phyloP scores from a whole-genome alignment of 1,140 invertebrate species.

The Patella vulgata region DNA sequence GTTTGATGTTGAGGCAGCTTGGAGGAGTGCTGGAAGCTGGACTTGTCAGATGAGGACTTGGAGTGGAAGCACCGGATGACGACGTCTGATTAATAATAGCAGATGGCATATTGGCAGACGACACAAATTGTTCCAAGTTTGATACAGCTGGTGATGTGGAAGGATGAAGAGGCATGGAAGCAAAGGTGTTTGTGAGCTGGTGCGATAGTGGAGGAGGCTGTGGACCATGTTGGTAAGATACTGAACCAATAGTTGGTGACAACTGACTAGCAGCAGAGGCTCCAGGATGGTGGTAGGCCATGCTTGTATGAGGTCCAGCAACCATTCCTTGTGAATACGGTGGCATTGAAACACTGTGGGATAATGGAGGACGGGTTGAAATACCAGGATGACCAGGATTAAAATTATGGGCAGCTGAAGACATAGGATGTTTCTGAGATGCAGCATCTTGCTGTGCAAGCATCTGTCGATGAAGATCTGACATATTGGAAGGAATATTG shows the following conservation, averaged over 20 bases:
- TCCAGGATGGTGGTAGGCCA: too few species aligned
- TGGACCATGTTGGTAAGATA: neutral
- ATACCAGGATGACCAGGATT: too few species aligned
- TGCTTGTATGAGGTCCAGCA: too few species aligned
- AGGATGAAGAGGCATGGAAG: neutral
- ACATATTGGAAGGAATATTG: too few species aligned
- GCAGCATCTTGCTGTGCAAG: too few species aligned
- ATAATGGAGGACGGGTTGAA: too few species aligned
- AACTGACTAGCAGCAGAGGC: neutral
- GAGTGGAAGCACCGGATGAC: slow-evolving; percentile 12
- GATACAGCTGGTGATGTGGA: neutral
- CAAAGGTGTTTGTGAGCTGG: neutral
- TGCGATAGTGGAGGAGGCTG: neutral
- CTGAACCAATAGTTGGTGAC: neutral
- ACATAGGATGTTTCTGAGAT: too few species aligned
- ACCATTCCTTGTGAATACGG: too few species aligned
- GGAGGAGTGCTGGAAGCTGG: neutral
- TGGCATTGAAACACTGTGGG: too few species aligned
- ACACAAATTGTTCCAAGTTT: neutral
- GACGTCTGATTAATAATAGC: slow-evolving; percentile 8
- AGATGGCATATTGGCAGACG: slow-evolving; percentile 1
- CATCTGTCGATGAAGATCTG: too few species aligned
- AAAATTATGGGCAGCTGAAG: too few species aligned
- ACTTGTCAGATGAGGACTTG: slow-evolving; percentile 21
- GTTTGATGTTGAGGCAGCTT: slow-evolving; percentile 3